Evolutionary conservation across 2,888 invertebrate genomes (phyloP), one percentile per base, ranked within the genome.

Genomic region (Catocala sponsa): DNA sequence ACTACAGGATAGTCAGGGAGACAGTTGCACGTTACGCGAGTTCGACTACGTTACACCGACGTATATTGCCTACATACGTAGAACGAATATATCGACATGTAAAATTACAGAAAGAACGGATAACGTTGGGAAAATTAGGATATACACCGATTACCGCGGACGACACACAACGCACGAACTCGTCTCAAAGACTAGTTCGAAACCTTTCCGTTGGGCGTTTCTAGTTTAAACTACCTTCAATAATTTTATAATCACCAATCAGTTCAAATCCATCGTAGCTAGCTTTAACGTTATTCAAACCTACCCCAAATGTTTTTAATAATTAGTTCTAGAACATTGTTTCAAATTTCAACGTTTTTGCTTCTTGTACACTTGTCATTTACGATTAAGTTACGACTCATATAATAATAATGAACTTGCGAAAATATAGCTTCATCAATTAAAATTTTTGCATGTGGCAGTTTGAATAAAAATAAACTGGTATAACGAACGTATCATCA

Each of bases 181-280:
- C 84, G 87, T 84, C 89, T 87, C 86, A 84, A 82, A 89, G 90
- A 92, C 91, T 91, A 83, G 65, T 55, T 51, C 48, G 51, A 63
- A 51, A 32, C 60, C 64, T 51, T 66, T 46, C 63, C 62, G 77
- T 68, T 71, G 54, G 32, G 33, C 52, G 33, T 43, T 44, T 49
- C 12, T 35, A 41, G 61, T 35, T 46, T 4, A 0, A 74, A 79
- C 82, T 90, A 91, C 90, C 90, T 83, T 74, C 85, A 63, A 66
- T 35, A 48, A 46, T 63, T 35, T 63, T 51, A 55, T 50, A 47
- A 38, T 55, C 47, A 52, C 35, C 35, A n/a, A 11, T 10, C 5
- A 4, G 0, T 41, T 7, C 9, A 32, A 11, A 25, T 13, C 25
- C 12, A 9, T 5, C 35, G 9, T 38, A 9, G 7, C 2, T 9